phyloP scores from a whole-genome alignment of 2,113 vertebrate genomes.

The Takifugu flavidus region DNA sequence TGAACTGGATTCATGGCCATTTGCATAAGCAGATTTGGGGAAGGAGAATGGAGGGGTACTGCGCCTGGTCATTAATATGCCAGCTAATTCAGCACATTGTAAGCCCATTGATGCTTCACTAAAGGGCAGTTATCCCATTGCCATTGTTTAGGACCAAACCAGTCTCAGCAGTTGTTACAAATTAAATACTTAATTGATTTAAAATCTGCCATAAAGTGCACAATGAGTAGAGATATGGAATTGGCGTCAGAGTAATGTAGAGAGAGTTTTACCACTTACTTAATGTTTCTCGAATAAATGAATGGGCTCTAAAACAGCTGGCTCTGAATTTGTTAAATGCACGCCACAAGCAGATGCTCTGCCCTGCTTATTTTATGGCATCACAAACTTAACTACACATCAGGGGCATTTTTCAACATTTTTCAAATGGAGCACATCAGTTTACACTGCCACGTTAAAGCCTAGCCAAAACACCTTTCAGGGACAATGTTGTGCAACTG shows the following conservation, averaged over 20 bases:
- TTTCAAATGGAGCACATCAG: constrained; percentile 34
- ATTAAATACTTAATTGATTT: constrained; percentile 92
- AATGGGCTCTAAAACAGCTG: constrained; percentile 51
- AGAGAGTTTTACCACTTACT: constrained; percentile 42
- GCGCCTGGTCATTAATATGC: constrained; percentile 99
- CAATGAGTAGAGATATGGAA: constrained; percentile 66
- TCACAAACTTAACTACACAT: constrained; percentile 17
- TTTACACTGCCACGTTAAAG: constrained; percentile 16
- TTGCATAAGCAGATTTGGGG: constrained; percentile 99
- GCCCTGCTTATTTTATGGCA: constrained; percentile 29
- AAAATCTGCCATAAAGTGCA: constrained; percentile 80
- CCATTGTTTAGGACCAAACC: constrained; percentile 94
- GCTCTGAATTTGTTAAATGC: constrained; percentile 35
- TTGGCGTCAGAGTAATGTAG: constrained; percentile 41
- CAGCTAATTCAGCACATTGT: constrained; percentile 99
- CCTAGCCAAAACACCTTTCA: constrained; percentile 38
- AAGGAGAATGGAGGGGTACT: constrained; percentile 88
- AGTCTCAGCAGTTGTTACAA: constrained; percentile 98
- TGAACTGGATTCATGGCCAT: constrained; percentile 99
- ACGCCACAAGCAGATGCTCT: constrained; percentile 45
- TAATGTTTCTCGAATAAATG: constrained; percentile 37
- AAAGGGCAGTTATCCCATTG: constrained; percentile 98
- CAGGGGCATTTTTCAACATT: constrained; percentile 18
- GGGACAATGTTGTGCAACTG: constrained; percentile 43
- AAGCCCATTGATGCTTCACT: constrained; percentile 98